Evolutionary conservation across 2,797 vertebrate genomes (phyloP).

Genomic region (Platyrinchus mystaceus): DNA sequence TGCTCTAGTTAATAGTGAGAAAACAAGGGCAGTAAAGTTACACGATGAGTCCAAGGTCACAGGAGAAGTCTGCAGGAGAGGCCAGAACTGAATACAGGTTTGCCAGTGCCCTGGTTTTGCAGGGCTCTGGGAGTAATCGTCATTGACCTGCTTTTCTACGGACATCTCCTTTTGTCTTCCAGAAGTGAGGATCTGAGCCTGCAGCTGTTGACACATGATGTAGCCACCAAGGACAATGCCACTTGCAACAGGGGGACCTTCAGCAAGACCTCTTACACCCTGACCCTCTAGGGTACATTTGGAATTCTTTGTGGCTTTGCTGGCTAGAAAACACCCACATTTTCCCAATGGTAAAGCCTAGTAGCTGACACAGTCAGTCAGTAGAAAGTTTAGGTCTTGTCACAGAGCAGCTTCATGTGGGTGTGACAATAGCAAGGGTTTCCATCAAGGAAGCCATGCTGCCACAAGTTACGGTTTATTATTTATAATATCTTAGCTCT

Average conservation of each 20-base stretch:
- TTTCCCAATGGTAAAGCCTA: not conserved
- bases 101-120: not conserved
- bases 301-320: not conserved
- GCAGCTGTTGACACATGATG: not conserved
- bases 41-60: not conserved
- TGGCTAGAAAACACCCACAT: not conserved
- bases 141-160: conserved; percentile 11
- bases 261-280: not conserved
- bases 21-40: not conserved
- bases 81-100: not conserved
- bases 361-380: not conserved
- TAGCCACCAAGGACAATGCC: not conserved
- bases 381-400: not conserved
- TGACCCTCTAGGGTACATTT: rapidly evolving
- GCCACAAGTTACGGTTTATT: not conserved
- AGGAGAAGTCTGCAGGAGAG: not conserved
- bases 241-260: not conserved
- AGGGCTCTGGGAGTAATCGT: not conserved
- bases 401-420: not conserved
- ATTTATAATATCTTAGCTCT: not conserved
- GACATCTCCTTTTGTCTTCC: not conserved
- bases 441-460: not conserved
- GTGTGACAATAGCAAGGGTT: not conserved
- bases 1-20: not conserved
- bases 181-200: not conserved